Percentiles rank a stretch among this genome's conserved stretches.
Evolutionary conservation across 2,888 invertebrate genomes (phyloP).

Genomic region (Acrobasis consociella): DNA sequence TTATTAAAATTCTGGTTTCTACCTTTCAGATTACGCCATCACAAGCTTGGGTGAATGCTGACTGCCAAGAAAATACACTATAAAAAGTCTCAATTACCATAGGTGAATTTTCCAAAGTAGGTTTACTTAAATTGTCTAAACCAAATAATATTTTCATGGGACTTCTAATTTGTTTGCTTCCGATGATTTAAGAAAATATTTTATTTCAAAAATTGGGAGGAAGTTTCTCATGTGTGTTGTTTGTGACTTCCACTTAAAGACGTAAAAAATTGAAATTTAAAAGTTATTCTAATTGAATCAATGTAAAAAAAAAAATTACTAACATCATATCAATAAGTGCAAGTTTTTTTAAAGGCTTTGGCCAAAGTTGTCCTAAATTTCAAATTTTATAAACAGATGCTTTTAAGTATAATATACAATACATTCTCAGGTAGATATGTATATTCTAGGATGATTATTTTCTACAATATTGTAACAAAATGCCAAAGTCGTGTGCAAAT

Average conservation of each 20-base stretch:
- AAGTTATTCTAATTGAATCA: background rate
- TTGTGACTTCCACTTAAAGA: background rate
- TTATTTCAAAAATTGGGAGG: background rate
- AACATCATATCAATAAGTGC: background rate
- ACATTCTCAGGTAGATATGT: too few species aligned
- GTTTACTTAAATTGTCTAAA: constrained; percentile 7
- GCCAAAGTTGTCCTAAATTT: constrained; percentile 52
- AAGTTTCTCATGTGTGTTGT: too few species aligned
- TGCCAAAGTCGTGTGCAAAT: constrained; percentile 48
- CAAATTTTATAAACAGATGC: constrained; percentile 30
- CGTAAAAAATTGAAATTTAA: background rate
- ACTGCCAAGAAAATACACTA: constrained; percentile 33
- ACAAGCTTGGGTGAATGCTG: constrained; percentile 82
- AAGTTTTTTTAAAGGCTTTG: constrained; percentile 37
- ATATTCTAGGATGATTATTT: constrained; percentile 7
- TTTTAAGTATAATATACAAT: too few species aligned
- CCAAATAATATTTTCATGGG: background rate
- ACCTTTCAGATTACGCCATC: constrained; percentile 81
- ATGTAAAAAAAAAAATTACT: background rate
- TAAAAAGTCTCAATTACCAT: constrained; percentile 7
- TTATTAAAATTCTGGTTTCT: constrained; percentile 5
- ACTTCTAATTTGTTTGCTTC: background rate
- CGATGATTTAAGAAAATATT: background rate
- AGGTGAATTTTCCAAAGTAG: constrained; percentile 18
- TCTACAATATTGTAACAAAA: constrained; percentile 39